Percentiles rank a stretch among this genome's conserved stretches.
These are phyloP conservation scores for Gallinago jamesoni DNA, from an alignment of 2,113 vertebrate species.

Conservation along the genomic window DNA sequence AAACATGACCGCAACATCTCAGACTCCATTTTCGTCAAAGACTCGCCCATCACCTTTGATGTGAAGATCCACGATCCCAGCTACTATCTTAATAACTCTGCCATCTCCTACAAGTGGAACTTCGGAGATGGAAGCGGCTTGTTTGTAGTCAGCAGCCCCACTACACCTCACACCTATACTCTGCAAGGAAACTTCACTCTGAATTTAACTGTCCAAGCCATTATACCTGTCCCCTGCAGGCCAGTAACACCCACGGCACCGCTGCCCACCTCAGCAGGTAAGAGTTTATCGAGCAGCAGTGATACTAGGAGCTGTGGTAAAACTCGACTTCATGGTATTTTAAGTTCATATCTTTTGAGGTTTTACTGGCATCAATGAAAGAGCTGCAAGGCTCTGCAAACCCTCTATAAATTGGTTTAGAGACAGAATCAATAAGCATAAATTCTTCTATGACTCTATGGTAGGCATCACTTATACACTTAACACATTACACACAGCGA, in stretches of 20 bases:
- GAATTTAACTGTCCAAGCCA: conserved; percentile 86
- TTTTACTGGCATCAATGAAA: not conserved
- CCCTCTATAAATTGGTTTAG: not conserved
- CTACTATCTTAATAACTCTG: conserved; percentile 84
- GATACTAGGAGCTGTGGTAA: not conserved
- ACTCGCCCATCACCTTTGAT: conserved; percentile 82
- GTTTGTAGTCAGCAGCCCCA: conserved; percentile 79
- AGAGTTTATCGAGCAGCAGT: not conserved
- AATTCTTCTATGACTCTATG: not conserved
- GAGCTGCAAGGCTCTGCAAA: not conserved
- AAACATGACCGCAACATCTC: conserved; percentile 84
- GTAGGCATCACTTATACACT: not conserved
- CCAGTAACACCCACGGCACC: conserved; percentile 69
- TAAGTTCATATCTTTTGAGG: not conserved
- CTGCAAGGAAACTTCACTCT: conserved; percentile 81
- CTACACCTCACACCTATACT: conserved; percentile 82
- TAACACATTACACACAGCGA: not conserved
- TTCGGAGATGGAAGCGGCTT: conserved; percentile 88
- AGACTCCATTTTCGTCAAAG: conserved; percentile 84
- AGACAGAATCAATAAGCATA: not conserved
- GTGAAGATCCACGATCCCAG: conserved; percentile 90
- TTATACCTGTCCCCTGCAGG: conserved; percentile 81
- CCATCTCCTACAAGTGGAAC: conserved; percentile 88
- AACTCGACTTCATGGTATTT: not conserved
- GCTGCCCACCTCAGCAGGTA: conserved; percentile 54